Percentiles rank a stretch among this genome's conserved stretches.
phyloP scores from a whole-genome alignment of 2,888 invertebrate species.

The Drosophila barbarae region DNA sequence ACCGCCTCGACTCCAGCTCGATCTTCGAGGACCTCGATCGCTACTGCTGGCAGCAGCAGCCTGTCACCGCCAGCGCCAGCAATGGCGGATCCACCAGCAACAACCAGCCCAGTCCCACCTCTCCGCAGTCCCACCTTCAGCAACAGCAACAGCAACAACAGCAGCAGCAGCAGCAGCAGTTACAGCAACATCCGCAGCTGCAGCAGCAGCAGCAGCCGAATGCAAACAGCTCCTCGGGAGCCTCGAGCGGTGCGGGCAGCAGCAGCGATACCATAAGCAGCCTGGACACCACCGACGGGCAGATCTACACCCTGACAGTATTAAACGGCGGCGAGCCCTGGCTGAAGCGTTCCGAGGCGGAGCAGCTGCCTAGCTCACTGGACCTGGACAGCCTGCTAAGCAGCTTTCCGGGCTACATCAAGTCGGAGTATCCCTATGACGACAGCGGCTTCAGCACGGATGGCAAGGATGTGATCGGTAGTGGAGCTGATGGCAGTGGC shows the following conservation, averaged over 20 bases:
- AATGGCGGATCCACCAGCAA: conserved; percentile 79
- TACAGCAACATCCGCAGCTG: conserved; percentile 51
- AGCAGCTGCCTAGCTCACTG: conserved; percentile 82
- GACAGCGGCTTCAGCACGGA: conserved; percentile 87
- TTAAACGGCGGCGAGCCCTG: conserved; percentile 87
- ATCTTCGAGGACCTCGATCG: conserved; percentile 92
- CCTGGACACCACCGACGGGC: conserved; percentile 85
- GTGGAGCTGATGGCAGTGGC: conserved; percentile 58
- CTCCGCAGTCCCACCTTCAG: conserved; percentile 57
- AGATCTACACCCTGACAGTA: conserved; percentile 91
- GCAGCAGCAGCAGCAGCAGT: conserved; percentile 37
- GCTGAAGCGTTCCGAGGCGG: conserved; percentile 84
- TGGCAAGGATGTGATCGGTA: conserved; percentile 77
- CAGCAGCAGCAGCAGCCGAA: conserved; percentile 58
- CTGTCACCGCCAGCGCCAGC: conserved; percentile 77
- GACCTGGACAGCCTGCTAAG: conserved; percentile 91
- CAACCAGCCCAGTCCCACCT: conserved; percentile 63
- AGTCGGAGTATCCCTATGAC: conserved; percentile 88
- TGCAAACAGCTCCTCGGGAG: conserved; percentile 60
- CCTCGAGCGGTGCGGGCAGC: conserved; percentile 66
- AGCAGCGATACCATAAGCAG: conserved; percentile 71
- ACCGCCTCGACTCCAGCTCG: conserved; percentile 84
- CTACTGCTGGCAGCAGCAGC: conserved; percentile 88
- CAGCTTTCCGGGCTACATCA: conserved; percentile 85
- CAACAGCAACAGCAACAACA: conserved; percentile 54